phyloP scores from a whole-genome alignment of 2,888 invertebrate genomes.

The Carabus problematicus region DNA sequence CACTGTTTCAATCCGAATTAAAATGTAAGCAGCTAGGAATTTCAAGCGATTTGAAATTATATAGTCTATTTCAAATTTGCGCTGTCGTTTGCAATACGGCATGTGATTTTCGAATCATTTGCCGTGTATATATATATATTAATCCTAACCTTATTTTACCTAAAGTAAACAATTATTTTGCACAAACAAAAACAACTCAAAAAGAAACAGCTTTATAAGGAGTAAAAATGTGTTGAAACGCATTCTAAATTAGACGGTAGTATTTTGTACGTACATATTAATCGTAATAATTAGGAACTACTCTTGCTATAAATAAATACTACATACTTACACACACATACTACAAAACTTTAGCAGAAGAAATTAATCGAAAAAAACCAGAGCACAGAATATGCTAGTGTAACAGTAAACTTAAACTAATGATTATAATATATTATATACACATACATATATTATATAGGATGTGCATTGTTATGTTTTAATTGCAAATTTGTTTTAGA shows the following conservation, averaged over 20 bases:
- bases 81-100: too few relatives aligned
- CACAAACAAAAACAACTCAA: constrained; percentile 6
- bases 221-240: not conserved
- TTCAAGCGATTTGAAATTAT: too few relatives aligned
- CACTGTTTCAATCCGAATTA: too few relatives aligned
- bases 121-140: too few relatives aligned
- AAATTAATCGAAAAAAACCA: constrained; percentile 1
- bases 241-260: constrained; percentile 24
- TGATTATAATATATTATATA: too few relatives aligned
- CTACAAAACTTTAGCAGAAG: not conserved
- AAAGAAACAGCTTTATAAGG: not conserved
- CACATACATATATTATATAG: not conserved
- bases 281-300: not conserved
- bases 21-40: too few relatives aligned
- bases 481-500: constrained; percentile 32
- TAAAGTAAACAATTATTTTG: constrained; percentile 14
- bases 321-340: too few relatives aligned
- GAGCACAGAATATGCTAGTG: too few relatives aligned
- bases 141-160: too few relatives aligned
- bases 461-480: constrained; percentile 32
- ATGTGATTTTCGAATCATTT: too few relatives aligned
- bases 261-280: constrained; percentile 17
- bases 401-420: too few relatives aligned
- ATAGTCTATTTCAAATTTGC: too few relatives aligned
- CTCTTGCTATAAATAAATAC: not conserved